These are phyloP conservation scores for Tragopan temminckii DNA, from an alignment of 2,797 vertebrate species.

Conservation along the genomic window DNA sequence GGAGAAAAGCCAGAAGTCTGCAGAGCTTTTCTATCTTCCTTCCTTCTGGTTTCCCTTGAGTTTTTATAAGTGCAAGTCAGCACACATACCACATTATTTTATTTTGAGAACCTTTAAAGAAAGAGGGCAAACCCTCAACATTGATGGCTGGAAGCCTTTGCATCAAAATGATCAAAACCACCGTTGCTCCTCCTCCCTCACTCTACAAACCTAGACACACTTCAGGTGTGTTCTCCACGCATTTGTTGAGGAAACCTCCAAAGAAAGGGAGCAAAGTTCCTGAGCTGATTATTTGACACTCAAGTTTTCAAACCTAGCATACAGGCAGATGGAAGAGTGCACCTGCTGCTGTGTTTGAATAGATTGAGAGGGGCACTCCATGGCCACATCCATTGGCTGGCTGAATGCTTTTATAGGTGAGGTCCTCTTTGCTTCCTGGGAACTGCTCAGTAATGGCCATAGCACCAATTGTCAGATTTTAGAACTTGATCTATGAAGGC, in stretches of 20 bases:
- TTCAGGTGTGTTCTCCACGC: not conserved
- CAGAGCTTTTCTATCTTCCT: constrained; percentile 39
- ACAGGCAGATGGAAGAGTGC: not conserved
- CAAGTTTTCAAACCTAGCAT: not conserved
- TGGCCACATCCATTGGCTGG: not conserved
- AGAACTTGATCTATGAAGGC: not conserved
- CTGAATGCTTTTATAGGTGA: not conserved
- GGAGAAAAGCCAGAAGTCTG: constrained; percentile 50
- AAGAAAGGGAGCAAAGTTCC: not conserved
- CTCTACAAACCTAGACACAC: not conserved
- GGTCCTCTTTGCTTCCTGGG: not conserved
- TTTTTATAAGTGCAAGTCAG: constrained; percentile 33
- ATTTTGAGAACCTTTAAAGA: not conserved
- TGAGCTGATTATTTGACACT: not conserved
- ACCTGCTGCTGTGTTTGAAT: not conserved
- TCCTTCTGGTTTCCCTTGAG: constrained; percentile 35
- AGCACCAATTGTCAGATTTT: not conserved
- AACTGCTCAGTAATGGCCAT: not conserved
- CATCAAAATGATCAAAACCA: not conserved
- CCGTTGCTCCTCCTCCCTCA: not conserved
- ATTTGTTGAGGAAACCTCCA: not conserved
- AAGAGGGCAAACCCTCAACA: not conserved
- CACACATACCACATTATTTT: not conserved
- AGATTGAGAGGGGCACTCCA: not conserved
- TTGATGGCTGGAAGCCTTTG: not conserved